Evolutionary conservation across 2,888 invertebrate species (phyloP), one percentile per base, ranked within the genome.

Genomic region (Andrena hattorfiana): DNA sequence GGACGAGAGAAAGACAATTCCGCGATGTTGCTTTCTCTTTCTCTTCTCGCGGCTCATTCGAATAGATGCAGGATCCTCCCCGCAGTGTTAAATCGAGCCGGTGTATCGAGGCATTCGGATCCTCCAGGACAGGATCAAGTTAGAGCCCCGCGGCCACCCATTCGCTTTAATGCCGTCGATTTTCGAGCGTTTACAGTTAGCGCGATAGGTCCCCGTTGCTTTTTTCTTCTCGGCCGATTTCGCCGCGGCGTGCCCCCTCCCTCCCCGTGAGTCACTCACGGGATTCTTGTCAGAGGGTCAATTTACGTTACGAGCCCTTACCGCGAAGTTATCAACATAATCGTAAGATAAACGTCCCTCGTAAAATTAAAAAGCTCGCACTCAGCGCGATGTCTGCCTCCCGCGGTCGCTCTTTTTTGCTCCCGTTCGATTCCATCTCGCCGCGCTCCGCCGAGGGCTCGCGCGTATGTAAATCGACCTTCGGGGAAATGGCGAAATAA

Each of bases 261-360:
- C 54, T 60, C 8, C 23, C 26, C 26, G 59, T 60, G 81, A 81
- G 64, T 83, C 84, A 73, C 67, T 72, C 76, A 35, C 70, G 73
- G 79, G 78, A 85, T 80, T 82, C 82, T 84, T 75, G 77, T 80
- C 83, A 74, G 83, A 56, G 80, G 72, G 77, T 80, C 86, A 85
- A 88, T 89, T 87, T 89, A 87, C 85, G 84, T 87, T 89, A 88
- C 83, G 84, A 74, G 73, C 81, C 66, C 74, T 77, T 87, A 85
- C 87, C 84, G 80, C 85, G 88, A 87, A 89, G 82, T 88, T 87
- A 88, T 88, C 87, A 87, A 87, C 88, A 88, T 89, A 89, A 89
- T 89, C 87, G 72, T 84, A 85, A 88, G 88, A 88, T 89, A 87
- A 89, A 89, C 81, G 81, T 72, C 66, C 77, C 77, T 79, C 86